Evolutionary conservation across 2,113 vertebrate species (phyloP).

Genomic region (Prietella phreatophila): DNA sequence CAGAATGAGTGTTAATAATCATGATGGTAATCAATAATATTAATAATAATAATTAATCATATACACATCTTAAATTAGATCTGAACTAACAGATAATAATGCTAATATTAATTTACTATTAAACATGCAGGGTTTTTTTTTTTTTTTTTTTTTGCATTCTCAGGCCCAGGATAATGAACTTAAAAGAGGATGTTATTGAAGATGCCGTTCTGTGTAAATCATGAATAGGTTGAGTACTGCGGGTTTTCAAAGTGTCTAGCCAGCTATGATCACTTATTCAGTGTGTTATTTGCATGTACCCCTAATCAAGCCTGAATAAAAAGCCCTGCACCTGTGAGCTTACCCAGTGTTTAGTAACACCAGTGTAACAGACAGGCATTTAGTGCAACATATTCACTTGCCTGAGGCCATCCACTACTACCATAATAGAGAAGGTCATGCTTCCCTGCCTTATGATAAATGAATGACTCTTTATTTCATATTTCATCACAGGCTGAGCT

Average conservation of each 20-base stretch:
- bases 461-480: constrained; percentile 52
- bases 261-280: constrained; percentile 8
- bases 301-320: constrained; percentile 14
- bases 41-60: neutral
- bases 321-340: constrained; percentile 8
- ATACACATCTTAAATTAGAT: neutral
- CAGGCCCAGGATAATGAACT: neutral
- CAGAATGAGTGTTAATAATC: neutral
- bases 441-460: constrained; percentile 51
- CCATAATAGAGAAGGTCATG: constrained; percentile 44
- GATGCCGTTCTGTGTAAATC: neutral
- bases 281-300: constrained; percentile 29
- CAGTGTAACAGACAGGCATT: constrained; percentile 50
- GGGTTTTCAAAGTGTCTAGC: neutral
- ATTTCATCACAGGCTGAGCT: constrained; percentile 41
- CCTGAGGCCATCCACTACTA: constrained; percentile 37
- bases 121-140: neutral
- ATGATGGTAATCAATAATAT: neutral
- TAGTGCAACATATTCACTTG: constrained; percentile 49
- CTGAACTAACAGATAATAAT: neutral
- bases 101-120: neutral
- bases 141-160: neutral
- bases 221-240: neutral
- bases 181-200: neutral
- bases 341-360: constrained; percentile 19